phyloP scores from a whole-genome alignment of 2,797 vertebrate genomes.

The Prionace glauca region DNA sequence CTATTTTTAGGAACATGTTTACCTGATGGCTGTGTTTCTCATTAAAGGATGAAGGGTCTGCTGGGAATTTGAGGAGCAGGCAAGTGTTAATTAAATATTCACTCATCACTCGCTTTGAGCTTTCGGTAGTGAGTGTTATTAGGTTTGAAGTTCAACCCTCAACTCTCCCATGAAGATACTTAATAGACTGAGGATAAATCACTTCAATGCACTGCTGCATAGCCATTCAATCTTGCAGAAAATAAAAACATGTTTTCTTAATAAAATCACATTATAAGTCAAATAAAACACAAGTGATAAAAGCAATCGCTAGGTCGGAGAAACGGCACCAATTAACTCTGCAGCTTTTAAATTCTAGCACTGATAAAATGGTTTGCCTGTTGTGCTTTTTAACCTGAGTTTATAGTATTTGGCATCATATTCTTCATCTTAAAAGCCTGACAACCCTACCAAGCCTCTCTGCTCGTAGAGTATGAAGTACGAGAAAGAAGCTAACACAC shows the following conservation, averaged over 20 bases:
- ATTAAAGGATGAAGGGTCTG: background rate
- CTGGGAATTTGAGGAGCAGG: background rate
- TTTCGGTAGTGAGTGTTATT: background rate
- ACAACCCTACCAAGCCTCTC: background rate
- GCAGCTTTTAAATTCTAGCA: background rate
- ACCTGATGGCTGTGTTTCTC: background rate
- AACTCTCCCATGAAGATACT: background rate
- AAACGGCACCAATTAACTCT: background rate
- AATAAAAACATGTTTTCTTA: background rate
- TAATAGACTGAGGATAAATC: background rate
- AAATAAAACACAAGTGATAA: background rate
- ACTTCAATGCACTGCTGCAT: background rate
- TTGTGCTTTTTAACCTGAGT: background rate
- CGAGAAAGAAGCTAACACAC: background rate
- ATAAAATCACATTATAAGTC: background rate
- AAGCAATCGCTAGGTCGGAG: background rate
- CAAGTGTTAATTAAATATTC: background rate
- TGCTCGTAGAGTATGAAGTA: background rate
- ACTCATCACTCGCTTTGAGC: background rate
- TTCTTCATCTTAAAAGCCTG: background rate
- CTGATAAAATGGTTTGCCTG: background rate
- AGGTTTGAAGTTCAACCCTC: background rate
- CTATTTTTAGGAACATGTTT: background rate
- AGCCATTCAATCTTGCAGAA: background rate
- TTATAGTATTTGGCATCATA: background rate